Evolutionary conservation across 2,797 vertebrate species (phyloP).

Genomic region (Microchirus variegatus): DNA sequence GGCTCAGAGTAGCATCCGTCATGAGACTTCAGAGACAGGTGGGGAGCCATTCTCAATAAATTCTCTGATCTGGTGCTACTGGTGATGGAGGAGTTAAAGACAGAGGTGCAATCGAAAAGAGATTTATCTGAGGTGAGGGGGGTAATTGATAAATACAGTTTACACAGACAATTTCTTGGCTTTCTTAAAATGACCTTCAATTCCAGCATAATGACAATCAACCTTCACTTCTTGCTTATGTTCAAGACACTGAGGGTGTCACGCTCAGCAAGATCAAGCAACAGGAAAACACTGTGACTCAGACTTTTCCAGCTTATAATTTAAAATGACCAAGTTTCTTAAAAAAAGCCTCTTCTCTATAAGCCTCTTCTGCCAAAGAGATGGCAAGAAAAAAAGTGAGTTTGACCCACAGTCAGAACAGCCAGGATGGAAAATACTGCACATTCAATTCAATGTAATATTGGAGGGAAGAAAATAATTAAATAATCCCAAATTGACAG

Average conservation of each 20-base stretch:
- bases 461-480: too few species aligned
- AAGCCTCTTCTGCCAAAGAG: too few species aligned
- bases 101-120: neutral
- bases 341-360: too few species aligned
- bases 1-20: neutral
- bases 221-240: neutral
- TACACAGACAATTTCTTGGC: neutral
- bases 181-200: neutral
- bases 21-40: neutral
- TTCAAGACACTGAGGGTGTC: neutral
- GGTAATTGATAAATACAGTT: neutral
- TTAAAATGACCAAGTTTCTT: too few species aligned
- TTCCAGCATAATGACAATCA: neutral
- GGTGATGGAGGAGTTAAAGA: slow-evolving; percentile 1
- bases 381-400: too few species aligned
- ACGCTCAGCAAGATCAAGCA: too few species aligned
- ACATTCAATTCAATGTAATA: too few species aligned
- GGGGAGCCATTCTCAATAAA: neutral
- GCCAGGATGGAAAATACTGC: too few species aligned
- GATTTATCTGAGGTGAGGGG: neutral
- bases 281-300: neutral
- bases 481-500: too few species aligned
- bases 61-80: neutral
- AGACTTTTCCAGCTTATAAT: neutral
- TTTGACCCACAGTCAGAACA: too few species aligned